Percentiles rank a stretch among this genome's conserved stretches.
Conservation (phyloP, 2,113 vertebrate species). For the Entelurus aequoreus region DNA sequence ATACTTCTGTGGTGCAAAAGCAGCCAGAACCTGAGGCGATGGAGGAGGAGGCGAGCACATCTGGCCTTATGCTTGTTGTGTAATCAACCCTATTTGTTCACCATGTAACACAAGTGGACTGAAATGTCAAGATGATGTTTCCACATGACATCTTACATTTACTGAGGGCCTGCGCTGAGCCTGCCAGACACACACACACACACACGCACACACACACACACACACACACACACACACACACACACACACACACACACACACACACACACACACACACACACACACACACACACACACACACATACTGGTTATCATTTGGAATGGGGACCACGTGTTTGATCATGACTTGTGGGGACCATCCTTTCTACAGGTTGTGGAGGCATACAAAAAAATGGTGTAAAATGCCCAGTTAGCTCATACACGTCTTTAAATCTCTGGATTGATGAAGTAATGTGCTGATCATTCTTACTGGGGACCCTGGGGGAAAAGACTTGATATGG, state of each 20-base stretch:
- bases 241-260: too few relatives aligned
- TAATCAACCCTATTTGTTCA: slow-evolving; percentile 42
- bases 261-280: not conserved
- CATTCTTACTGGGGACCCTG: too few relatives aligned
- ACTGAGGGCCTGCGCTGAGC: slow-evolving; percentile 36
- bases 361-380: too few relatives aligned
- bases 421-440: too few relatives aligned
- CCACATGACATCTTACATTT: slow-evolving; percentile 61
- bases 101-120: slow-evolving; percentile 63
- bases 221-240: not conserved
- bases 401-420: too few relatives aligned
- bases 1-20: not conserved
- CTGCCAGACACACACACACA: slow-evolving; percentile 17
- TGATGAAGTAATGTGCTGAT: too few relatives aligned
- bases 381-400: too few relatives aligned
- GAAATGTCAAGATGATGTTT: slow-evolving; percentile 61
- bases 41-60: slow-evolving; percentile 12
- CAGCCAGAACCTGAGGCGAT: slow-evolving; percentile 22
- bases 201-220: slow-evolving; percentile 11
- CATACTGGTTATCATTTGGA: too few relatives aligned
- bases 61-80: slow-evolving; percentile 25
- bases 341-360: too few relatives aligned
- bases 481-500: too few relatives aligned
- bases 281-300: not conserved
- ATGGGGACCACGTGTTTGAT: too few relatives aligned